These are phyloP conservation scores for Ormyrus nitidulus DNA, from an alignment of 2,888 invertebrate species.

Conservation along the genomic window DNA sequence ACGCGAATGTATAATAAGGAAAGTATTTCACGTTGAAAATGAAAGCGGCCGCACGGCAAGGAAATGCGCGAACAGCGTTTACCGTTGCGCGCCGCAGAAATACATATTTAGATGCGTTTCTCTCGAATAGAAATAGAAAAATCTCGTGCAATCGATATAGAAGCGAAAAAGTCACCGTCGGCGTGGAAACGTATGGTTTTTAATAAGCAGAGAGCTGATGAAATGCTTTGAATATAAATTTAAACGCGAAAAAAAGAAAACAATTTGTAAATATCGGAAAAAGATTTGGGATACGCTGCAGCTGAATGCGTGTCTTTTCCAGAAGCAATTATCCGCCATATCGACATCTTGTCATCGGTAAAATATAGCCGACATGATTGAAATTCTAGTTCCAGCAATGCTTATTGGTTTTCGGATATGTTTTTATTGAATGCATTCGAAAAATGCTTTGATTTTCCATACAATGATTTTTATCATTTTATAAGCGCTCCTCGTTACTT, in stretches of 20 bases:
- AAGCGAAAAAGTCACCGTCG: neutral
- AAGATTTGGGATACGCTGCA: conserved; percentile 23
- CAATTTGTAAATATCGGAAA: conserved; percentile 34
- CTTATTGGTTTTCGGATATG: conserved; percentile 40
- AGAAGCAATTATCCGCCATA: conserved; percentile 46
- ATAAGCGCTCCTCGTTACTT: no score
- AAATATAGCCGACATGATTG: conserved; percentile 40
- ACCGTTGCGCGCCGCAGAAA: no score
- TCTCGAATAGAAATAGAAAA: neutral
- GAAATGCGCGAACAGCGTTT: no score
- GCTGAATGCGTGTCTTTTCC: conserved; percentile 38
- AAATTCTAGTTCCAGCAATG: conserved; percentile 44
- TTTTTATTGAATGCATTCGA: conserved; percentile 18
- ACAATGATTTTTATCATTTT: neutral
- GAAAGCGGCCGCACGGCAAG: no score
- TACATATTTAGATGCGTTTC: conserved; percentile 12
- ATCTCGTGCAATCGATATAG: neutral
- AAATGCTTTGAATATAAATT: conserved; percentile 19
- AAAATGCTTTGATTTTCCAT: conserved; percentile 8
- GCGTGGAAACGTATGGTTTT: neutral
- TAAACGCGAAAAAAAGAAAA: conserved; percentile 1
- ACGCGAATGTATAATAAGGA: conserved; percentile 8
- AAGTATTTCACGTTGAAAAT: conserved; percentile 23
- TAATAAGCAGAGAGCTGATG: neutral
- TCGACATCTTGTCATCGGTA: conserved; percentile 49